Evolutionary conservation across 2,113 vertebrate genomes (phyloP), one percentile per base, ranked within the genome.

Genomic region (Gambusia affinis): DNA sequence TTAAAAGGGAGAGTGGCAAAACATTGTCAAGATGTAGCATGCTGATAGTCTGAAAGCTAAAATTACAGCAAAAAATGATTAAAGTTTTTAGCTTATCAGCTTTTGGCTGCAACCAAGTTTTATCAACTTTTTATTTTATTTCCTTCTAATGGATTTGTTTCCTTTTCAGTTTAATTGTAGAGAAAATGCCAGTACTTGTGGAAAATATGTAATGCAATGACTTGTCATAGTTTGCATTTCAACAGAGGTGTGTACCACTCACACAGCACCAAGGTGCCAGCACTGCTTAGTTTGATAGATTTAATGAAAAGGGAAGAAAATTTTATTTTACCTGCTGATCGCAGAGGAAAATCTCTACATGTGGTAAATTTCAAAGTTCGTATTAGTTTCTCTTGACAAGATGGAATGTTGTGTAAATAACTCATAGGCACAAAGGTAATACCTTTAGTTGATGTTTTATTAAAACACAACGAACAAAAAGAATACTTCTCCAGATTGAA

Each of bases 371-470:
- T 57, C 8, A 24, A n/a, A 10, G 51, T n/a, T 57, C 3, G 4
- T 57, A n/a, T 57, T 57, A 19, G 44, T 47, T 47, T 47, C 17
- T 5, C 14, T 42, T 15, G 14, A 42, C 22, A 54, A 54, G 7
- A n/a, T 10, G 51, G 5, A 24, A 57, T n/a, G 51, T 57, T 57
- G 14, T 47, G 14, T 35, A 27, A 35, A 33, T 37, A 27, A n/a
- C n/a, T 39, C 62, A 22, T 24, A 57, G 24, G 51, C 24, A 57
- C 51, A n/a, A 7, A 57, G 19, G 7, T 6, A 57, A n/a, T 3
- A 57, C 19, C 24, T 57, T 57, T 8, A 57, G 19, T 24, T 57
- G 51, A 57, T 8, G 22, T 68, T 90, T 90, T 86, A 88, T 88
- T 89, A 61, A 78, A 7, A 62, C 22, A 54, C 19, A 77, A 39